Conservation (phyloP, 2,797 vertebrate species). For the Galagoides demidoff region DNA sequence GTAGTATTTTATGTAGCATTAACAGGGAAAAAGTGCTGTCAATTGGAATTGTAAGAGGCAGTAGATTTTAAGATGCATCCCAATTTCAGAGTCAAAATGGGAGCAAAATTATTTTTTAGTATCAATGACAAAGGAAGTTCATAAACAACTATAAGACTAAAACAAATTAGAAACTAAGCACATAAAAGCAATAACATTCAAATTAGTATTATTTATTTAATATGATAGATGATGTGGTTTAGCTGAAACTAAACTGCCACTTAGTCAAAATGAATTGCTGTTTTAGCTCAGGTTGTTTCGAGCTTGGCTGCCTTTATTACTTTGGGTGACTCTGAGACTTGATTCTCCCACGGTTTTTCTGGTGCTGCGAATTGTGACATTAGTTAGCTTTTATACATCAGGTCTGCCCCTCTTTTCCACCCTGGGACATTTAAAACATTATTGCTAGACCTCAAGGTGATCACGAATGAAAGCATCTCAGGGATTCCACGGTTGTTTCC, state of each 20-base stretch:
- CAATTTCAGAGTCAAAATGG: background rate
- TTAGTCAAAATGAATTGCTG: background rate
- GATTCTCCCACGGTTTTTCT: background rate
- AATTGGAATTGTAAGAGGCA: background rate
- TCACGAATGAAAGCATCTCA: too few relatives aligned
- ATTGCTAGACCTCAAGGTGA: background rate
- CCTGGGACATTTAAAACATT: background rate
- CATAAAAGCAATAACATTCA: slow-evolving; percentile 42
- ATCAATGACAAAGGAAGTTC: slow-evolving; percentile 33
- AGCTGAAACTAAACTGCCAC: background rate
- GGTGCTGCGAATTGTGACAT: background rate
- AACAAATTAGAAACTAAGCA: slow-evolving; percentile 50
- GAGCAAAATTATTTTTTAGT: slow-evolving; percentile 37
- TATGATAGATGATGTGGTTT: background rate
- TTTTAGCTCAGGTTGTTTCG: background rate
- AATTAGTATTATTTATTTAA: slow-evolving; percentile 42
- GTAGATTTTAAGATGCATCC: background rate
- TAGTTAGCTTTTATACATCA: background rate
- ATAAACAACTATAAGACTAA: slow-evolving; percentile 3
- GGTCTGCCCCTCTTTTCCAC: background rate
- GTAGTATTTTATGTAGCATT: background rate
- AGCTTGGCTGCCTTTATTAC: background rate
- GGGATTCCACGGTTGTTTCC: background rate
- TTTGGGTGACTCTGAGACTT: background rate
- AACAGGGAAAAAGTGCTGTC: background rate